These are phyloP conservation scores for Calypte anna DNA, from an alignment of 2,113 vertebrate species.

Conservation along the genomic window DNA sequence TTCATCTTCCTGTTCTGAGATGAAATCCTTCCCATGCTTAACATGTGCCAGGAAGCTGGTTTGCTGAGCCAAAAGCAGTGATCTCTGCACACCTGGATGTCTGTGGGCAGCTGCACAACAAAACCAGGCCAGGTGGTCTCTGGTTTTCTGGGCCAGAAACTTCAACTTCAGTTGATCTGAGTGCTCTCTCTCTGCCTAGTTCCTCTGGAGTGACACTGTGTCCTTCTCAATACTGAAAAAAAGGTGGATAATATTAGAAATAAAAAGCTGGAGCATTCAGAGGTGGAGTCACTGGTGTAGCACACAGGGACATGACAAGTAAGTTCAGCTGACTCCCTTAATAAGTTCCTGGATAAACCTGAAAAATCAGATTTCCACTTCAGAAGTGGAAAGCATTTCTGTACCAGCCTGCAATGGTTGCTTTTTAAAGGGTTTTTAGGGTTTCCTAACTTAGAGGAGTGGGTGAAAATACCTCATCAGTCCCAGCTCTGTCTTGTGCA, in stretches of 20 bases:
- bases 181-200: background rate
- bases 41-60: background rate
- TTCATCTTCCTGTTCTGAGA: constrained; percentile 16
- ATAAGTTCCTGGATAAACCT: background rate
- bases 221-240: background rate
- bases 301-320: background rate
- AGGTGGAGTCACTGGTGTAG: background rate
- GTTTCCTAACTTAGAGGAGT: background rate
- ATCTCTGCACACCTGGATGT: background rate
- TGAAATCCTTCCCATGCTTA: background rate
- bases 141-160: background rate
- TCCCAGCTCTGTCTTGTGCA: background rate
- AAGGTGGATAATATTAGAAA: background rate
- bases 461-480: background rate
- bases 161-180: background rate
- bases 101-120: background rate
- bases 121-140: background rate
- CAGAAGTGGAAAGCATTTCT: background rate
- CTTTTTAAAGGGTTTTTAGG: background rate
- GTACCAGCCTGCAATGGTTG: background rate
- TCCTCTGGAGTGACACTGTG: background rate
- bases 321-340: too few species aligned
- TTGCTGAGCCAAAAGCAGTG: background rate
- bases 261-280: background rate
- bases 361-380: background rate